Evolutionary conservation across 1,140 invertebrate species (phyloP), one percentile per base, ranked within the genome.

Genomic region (Cyrtorhinus lividipennis): DNA sequence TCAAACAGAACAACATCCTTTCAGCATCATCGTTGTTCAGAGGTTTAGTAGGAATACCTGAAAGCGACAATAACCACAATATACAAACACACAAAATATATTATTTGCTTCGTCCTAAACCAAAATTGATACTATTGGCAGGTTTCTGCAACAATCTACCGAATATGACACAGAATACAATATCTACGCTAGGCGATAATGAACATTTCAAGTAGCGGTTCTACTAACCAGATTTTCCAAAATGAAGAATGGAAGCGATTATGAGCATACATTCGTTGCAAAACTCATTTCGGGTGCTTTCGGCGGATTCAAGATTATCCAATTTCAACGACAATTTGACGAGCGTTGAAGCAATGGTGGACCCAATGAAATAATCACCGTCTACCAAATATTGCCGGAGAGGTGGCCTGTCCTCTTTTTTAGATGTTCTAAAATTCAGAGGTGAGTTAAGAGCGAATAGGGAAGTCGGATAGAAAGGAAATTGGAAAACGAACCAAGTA

Each of bases 1-100:
- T 77, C 56, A 89, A 71, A 72, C 92, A 95, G 59, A 92, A 76
- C n/a, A 88, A 83, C 25, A 95, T 84, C 68, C 93, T 83, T 72
- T 98, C 95, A 24, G 83, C 76, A 74, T 98, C 95, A 74, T 98
- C 96, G 72, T 98, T 92, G 5, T 92, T 98, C 63, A 98, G 94
- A 0, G 83, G 77, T 73, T 89, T 85, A 1, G 74, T 73, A 22
- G 83, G 79, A 25, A 85, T 73, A 64, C 84, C 83, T 65, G 75
- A 46, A 64, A 62, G 10, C n/a, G n/a, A n/a, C n/a, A n/a, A n/a
- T n/a, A n/a, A n/a, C n/a, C n/a, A n/a, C n/a, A n/a, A n/a, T n/a
- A n/a, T n/a, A n/a, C n/a, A n/a, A n/a, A n/a, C n/a, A n/a, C n/a
- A n/a, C n/a, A n/a, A n/a, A n/a, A n/a, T n/a, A n/a, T n/a, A n/a